Base-by-base conservation (phyloP, 2,797 vertebrate genomes). In the Ciconia nigra region DNA sequence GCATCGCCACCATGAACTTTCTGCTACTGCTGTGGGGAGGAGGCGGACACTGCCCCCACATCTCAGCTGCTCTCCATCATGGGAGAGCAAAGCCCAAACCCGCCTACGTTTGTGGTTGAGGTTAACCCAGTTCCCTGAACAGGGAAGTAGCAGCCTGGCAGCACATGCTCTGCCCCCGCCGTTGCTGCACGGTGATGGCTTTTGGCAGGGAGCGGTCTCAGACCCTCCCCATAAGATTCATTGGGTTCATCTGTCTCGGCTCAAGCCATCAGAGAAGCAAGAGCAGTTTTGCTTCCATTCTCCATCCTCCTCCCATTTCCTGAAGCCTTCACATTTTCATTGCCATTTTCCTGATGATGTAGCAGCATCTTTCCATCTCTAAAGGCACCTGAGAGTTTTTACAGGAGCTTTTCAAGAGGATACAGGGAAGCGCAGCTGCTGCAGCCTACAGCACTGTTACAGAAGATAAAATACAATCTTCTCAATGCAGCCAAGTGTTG, bases 101-200 rank as follows among this genome's bases (percentile, higher is more conserved):
- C 35, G 37, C n/a, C 15, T 35, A 62, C 8, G 0, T 16, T 44
- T 21, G 22, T 16, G 46, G 29, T 3, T 55, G 52, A 65, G 39
- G 65, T 54, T 61, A 18, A 31, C 14, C 33, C 9, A 3, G 11
- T 49, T 66, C 55, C 42, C 13, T 24, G 35, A 59, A 41, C 0
- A 0, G 25, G 54, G 77, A 83, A 78, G 72, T 7, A 3, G 39
- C 7, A 9, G 61, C 29, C 7, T 21, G 33, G 44, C 2, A 2
- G 44, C 49, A 47, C 35, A 18, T 39, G 62, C 66, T 42, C 46
- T 61, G 52, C 28, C 83, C 47, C 51, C 1, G 3, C 13, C 5
- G 0, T 15, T 29, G 42, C 73, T 16, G 15, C 1, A 0, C 62
- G 33, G 18, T 4, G 10, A 33, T 0, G 2, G 39, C 31, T 37